Conservation (phyloP, 92 coral and sea anemone species). For the Nematostella vectensis region DNA sequence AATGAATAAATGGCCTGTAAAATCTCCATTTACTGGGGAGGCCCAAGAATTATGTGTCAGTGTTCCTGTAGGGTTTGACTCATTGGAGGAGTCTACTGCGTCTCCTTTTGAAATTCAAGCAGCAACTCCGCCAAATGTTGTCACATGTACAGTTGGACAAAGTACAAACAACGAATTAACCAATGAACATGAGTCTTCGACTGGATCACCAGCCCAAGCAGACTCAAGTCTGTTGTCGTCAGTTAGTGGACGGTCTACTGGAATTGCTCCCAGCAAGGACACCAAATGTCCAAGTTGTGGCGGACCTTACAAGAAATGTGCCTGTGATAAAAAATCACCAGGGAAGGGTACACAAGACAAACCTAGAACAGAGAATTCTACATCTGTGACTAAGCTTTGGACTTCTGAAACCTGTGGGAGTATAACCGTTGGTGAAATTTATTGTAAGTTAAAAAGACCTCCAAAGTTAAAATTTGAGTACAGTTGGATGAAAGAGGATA, state of each 20-base stretch:
- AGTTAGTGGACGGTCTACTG: background rate
- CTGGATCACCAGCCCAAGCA: background rate
- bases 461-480: constrained; percentile 74
- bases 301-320: background rate
- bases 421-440: constrained; percentile 79
- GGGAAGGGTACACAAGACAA: constrained; percentile 1
- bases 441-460: constrained; percentile 73
- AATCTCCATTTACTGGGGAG: constrained; percentile 33
- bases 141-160: background rate
- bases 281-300: background rate
- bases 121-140: background rate
- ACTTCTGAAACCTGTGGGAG: constrained; percentile 53
- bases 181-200: background rate
- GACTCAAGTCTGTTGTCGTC: background rate
- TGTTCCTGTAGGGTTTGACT: constrained; percentile 40
- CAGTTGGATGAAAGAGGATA: constrained; percentile 42
- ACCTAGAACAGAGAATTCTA: constrained; percentile 3
- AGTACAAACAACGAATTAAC: background rate
- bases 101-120: background rate
- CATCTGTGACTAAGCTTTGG: constrained; percentile 45
- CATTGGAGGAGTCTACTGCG: background rate
- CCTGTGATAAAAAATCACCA: background rate
- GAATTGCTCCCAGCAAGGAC: background rate
- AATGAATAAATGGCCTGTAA: constrained; percentile 69
- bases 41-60: constrained; percentile 35